A percentile compares a stretch with the other conserved stretches of the same genome.
Conservation (phyloP, 2,113 vertebrate genomes). For the Tiliqua scincoides region DNA sequence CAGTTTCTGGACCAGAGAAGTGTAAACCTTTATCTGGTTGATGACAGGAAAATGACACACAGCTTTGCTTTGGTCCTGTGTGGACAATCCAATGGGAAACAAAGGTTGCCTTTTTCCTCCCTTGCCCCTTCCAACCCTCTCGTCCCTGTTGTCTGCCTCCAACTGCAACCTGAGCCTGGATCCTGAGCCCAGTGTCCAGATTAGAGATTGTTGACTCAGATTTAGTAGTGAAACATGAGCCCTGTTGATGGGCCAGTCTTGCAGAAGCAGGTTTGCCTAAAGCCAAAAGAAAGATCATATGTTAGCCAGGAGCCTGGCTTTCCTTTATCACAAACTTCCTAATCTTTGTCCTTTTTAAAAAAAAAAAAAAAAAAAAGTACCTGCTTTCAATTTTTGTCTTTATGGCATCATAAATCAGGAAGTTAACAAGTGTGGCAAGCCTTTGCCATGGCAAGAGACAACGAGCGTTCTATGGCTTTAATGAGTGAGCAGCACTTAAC, state of each 20-base stretch:
- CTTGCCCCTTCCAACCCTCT: constrained; percentile 42
- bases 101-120: constrained; percentile 79
- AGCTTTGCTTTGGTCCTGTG: constrained; percentile 63
- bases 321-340: constrained; percentile 84
- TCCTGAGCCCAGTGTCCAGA: constrained; percentile 84
- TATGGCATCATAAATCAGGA: constrained; percentile 78
- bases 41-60: constrained; percentile 69
- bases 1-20: constrained; percentile 69
- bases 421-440: constrained; percentile 78
- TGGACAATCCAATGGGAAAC: constrained; percentile 74
- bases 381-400: constrained; percentile 60
- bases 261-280: constrained; percentile 80
- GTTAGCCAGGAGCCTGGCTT: constrained; percentile 80
- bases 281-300: constrained; percentile 84
- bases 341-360: constrained; percentile 60
- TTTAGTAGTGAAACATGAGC: constrained; percentile 86
- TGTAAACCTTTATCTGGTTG: constrained; percentile 75
- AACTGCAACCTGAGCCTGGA: constrained; percentile 82
- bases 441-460: constrained; percentile 75
- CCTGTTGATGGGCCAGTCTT: constrained; percentile 85
- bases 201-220: constrained; percentile 92
- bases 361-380: not conserved
- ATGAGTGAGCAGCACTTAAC: constrained; percentile 71
- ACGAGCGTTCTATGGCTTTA: constrained; percentile 76
- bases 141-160: constrained; percentile 78